Conservation (phyloP, 1,140 invertebrate genomes). For the Drosophila bifasciata region DNA sequence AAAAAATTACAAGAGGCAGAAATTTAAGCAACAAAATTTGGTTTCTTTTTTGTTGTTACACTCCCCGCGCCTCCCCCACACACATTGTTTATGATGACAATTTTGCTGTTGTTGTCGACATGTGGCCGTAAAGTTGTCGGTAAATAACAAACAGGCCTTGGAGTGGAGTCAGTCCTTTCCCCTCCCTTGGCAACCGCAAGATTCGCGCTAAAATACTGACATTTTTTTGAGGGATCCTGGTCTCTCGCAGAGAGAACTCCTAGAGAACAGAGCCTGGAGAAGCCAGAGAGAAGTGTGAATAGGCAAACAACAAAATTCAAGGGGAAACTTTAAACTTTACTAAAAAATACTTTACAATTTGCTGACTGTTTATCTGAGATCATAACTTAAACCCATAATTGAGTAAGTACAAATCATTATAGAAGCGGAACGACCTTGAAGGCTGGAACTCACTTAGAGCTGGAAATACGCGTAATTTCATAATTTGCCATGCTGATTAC, state of each 20-base stretch:
- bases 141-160: slow-evolving; percentile 75
- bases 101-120: slow-evolving; percentile 64
- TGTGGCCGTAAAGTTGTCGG: slow-evolving; percentile 79
- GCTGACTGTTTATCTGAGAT: slow-evolving; percentile 10
- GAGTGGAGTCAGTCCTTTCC: slow-evolving; percentile 1
- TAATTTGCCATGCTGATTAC: slow-evolving; percentile 52
- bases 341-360: not conserved
- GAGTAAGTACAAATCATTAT: slow-evolving; percentile 33
- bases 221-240: slow-evolving; percentile 4
- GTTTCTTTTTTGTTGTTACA: slow-evolving; percentile 26
- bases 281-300: no score
- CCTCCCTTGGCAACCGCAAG: no score
- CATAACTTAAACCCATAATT: slow-evolving; percentile 32
- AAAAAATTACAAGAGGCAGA: slow-evolving; percentile 36
- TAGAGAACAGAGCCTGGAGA: no score
- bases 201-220: slow-evolving; percentile 9
- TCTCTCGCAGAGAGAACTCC: no score
- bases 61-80: not conserved
- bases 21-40: slow-evolving; percentile 71
- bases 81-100: slow-evolving; percentile 78
- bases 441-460: slow-evolving; percentile 30
- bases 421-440: slow-evolving; percentile 3
- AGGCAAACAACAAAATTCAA: no score
- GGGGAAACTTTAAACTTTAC: not conserved
- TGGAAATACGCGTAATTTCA: slow-evolving; percentile 47